A percentile compares a stretch with the other conserved stretches of the same genome.
Evolutionary conservation across 2,888 invertebrate genomes (phyloP).

Genomic region (Drosophila fungiperda): DNA sequence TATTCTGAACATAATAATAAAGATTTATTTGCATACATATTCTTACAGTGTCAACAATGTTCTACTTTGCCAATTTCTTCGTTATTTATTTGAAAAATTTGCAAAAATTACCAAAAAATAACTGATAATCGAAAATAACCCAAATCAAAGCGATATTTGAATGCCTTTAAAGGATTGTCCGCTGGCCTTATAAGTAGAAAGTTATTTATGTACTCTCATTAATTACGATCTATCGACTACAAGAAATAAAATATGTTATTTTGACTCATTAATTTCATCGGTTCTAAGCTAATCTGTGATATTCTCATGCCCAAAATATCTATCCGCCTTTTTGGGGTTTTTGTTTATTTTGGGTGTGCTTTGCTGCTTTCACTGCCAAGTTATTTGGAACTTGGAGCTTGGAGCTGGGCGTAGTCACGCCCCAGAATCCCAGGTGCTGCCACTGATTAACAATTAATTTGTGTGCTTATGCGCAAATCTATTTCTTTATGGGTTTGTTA

Average conservation of each 20-base stretch:
- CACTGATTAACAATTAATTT: constrained; percentile 10
- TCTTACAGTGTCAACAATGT: background rate
- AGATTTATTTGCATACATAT: background rate
- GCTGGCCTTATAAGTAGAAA: background rate
- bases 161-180: constrained; percentile 3
- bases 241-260: constrained; percentile 16
- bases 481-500: constrained; percentile 28
- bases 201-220: constrained; percentile 16
- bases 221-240: background rate
- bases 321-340: background rate
- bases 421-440: constrained; percentile 11
- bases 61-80: background rate
- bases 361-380: constrained; percentile 36
- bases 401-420: background rate
- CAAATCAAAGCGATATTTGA: background rate
- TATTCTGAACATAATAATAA: background rate
- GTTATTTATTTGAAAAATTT: background rate
- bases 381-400: background rate
- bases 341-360: background rate
- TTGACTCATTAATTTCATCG: constrained; percentile 13
- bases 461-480: constrained; percentile 34
- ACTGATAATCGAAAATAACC: background rate
- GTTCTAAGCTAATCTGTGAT: constrained; percentile 17
- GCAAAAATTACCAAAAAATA: background rate
- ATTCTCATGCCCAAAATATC: constrained; percentile 7